Conservation (phyloP, 1,140 invertebrate species). For the Cherax quadricarinatus region DNA sequence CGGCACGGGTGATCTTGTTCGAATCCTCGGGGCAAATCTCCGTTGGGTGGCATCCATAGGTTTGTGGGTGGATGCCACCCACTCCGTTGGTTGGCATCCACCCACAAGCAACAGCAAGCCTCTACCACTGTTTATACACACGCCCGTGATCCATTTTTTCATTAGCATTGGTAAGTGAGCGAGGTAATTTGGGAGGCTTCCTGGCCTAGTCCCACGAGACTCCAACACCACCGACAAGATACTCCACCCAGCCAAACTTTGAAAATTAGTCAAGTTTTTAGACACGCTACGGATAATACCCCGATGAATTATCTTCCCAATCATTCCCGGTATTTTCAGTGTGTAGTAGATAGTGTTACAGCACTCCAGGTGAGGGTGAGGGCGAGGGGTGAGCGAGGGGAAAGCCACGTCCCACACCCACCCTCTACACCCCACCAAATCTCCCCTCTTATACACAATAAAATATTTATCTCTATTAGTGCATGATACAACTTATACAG, state of each 20-base stretch:
- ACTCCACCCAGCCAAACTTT: constrained; percentile 57
- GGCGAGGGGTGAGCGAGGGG: constrained; percentile 18
- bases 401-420: neutral
- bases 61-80: no score
- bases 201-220: neutral
- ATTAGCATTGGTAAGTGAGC: constrained; percentile 60
- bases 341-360: neutral
- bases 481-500: no score
- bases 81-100: no score
- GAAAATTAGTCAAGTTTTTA: constrained; percentile 67
- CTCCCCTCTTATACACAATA: constrained; percentile 38
- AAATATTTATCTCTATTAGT: constrained; percentile 47
- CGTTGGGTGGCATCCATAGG: no score
- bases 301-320: constrained; percentile 56
- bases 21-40: no score
- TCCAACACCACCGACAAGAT: constrained; percentile 15
- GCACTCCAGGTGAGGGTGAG: neutral
- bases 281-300: constrained; percentile 62
- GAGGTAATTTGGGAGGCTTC: constrained; percentile 22
- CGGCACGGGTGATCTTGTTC: no score
- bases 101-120: no score
- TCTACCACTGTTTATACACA: constrained; percentile 21
- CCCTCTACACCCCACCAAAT: constrained; percentile 17
- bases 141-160: constrained; percentile 48
- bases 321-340: constrained; percentile 57